Conservation (phyloP, 2,888 invertebrate genomes). For the Orchesella flavescens region DNA sequence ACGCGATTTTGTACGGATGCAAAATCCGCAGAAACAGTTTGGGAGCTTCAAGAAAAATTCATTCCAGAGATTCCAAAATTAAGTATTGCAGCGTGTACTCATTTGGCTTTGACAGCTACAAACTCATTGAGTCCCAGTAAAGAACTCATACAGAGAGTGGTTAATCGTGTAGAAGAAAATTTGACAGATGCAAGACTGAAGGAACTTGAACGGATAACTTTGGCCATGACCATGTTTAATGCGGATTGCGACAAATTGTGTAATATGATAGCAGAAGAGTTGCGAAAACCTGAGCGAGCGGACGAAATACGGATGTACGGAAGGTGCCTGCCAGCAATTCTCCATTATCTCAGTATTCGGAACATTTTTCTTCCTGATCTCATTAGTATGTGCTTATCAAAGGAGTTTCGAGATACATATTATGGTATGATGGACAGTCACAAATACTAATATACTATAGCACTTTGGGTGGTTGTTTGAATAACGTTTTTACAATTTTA, state of each 20-base stretch:
- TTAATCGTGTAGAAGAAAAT: conserved; percentile 76
- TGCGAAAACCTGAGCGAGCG: conserved; percentile 77
- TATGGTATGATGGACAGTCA: conserved; percentile 77
- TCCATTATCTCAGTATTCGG: conserved; percentile 79
- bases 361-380: conserved; percentile 79
- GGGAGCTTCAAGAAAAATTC: conserved; percentile 77
- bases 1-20: conserved; percentile 51
- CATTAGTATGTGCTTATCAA: conserved; percentile 78
- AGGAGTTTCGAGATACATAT: conserved; percentile 77
- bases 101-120: conserved; percentile 80
- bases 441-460: conserved; percentile 54
- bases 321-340: conserved; percentile 78
- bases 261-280: conserved; percentile 75
- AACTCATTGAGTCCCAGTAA: conserved; percentile 76
- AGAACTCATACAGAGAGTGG: conserved; percentile 76
- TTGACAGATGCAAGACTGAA: conserved; percentile 79
- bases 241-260: conserved; percentile 77
- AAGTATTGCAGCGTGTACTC: conserved; percentile 80
- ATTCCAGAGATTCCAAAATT: conserved; percentile 78
- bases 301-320: conserved; percentile 79
- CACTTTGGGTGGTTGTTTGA: background rate
- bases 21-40: conserved; percentile 73
- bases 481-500: background rate
- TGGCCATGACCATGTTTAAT: conserved; percentile 80
- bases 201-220: conserved; percentile 83